phyloP scores from a whole-genome alignment of 1,140 invertebrate genomes.

The Euura saliciscinereae region DNA sequence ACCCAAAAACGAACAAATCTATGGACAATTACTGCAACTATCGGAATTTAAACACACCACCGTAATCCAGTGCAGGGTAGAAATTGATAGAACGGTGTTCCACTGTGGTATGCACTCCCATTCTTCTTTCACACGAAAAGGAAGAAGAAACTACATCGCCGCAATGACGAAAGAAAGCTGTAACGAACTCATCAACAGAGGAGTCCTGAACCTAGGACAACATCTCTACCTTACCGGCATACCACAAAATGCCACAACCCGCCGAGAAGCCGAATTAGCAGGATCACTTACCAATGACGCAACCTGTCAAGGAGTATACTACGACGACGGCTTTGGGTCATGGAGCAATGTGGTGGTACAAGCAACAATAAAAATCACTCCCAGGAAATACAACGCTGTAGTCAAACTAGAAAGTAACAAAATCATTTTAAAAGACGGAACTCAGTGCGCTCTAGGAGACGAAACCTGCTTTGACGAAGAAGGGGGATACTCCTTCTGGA shows the following conservation, averaged over 20 bases:
- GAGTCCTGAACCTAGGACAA: background rate
- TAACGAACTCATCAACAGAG: background rate
- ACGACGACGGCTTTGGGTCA: background rate
- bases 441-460: slow-evolving; percentile 10
- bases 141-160: background rate
- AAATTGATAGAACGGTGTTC: background rate
- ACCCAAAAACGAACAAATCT: background rate
- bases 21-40: background rate
- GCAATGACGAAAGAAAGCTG: background rate
- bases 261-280: background rate
- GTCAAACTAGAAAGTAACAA: slow-evolving; percentile 14
- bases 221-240: background rate
- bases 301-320: background rate
- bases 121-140: background rate
- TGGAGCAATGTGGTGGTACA: background rate
- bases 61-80: background rate
- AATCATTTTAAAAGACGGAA: slow-evolving; percentile 19
- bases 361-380: slow-evolving; percentile 7
- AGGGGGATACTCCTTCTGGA: slow-evolving; percentile 28
- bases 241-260: background rate
- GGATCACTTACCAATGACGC: background rate
- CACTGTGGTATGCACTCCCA: background rate
- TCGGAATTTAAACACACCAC: background rate
- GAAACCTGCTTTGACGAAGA: slow-evolving; percentile 20
- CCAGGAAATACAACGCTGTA: background rate